Evolutionary conservation across 2,888 invertebrate species (phyloP), one percentile per base, ranked within the genome.

Genomic region (Calliscelio sp.): DNA sequence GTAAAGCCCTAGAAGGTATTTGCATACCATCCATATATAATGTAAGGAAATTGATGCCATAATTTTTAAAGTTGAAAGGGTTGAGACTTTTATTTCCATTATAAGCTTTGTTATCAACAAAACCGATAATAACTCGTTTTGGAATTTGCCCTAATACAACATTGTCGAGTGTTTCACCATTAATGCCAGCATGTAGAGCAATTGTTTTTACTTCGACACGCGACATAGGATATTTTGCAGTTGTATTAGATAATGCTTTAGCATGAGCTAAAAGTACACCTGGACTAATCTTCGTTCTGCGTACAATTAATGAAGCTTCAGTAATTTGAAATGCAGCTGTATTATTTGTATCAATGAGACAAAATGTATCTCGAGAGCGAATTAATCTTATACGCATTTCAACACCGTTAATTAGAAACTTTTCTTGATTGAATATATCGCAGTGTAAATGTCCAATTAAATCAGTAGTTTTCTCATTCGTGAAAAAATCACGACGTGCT

Each of bases 91-190:
- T 49, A 59, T 85, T 78, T 3, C 86, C 86, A 14, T 88, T 88
- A 55, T 78, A 88, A 10, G 84, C 73, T 71, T 65, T 85, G 57
- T 88, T 87, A 49, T 82, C 55, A 1, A 87, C 88, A 59, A 91
- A 89, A 3, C 88, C 89, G 14, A 92, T 35, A 20, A 91, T 84
- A n/a, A 91, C 74, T 53, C 89, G 79, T 74, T 88, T 87, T 0
- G 92, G 91, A n/a, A 91, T 57, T 66, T 87, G 87, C 0, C 89
- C 89, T 2, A 86, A 46, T 70, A 90, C 90, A 11, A 92, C 35
- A 66, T 91, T 90, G 57, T 92, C 90, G 51, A 90, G 75, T 0
- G 87, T 81, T 66, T 89, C 88, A 10, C 84, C 85, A 38, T 86
- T 86, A 18, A 87, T 84, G 0, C 86, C 87, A 0, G 63, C 7